Conservation (phyloP, 1,140 invertebrate species). For the Aphaenogaster floridana region DNA sequence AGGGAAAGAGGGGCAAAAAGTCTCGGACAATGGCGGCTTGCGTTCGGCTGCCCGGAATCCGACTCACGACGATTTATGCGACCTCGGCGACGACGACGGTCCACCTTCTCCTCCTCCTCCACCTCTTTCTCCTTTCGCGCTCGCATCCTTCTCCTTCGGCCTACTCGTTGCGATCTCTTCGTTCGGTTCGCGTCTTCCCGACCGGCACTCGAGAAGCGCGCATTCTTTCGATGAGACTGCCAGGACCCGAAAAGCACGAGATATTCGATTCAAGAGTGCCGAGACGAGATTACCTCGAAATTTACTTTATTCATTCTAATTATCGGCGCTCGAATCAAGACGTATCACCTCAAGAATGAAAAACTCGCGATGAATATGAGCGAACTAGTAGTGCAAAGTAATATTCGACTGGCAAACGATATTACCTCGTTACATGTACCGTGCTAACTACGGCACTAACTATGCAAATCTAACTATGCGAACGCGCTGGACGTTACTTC, state of each 20-base stretch:
- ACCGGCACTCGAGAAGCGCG: conserved; percentile 52
- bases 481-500: background rate
- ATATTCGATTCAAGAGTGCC: conserved; percentile 26
- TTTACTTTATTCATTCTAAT: conserved; percentile 10
- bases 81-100: conserved; percentile 76
- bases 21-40: conserved; percentile 82
- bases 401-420: background rate
- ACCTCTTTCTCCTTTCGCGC: conserved; percentile 47
- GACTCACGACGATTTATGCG: conserved; percentile 84
- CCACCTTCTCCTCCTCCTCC: conserved; percentile 62
- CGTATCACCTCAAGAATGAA: background rate
- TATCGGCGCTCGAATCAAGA: conserved; percentile 3
- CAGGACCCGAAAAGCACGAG: conserved; percentile 65
- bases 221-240: conserved; percentile 69
- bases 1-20: conserved; percentile 75
- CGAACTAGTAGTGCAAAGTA: background rate
- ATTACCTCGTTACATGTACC: background rate
- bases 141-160: conserved; percentile 59
- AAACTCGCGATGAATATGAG: background rate
- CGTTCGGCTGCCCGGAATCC: conserved; percentile 83
- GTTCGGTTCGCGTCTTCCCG: conserved; percentile 25
- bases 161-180: conserved; percentile 32
- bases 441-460: background rate
- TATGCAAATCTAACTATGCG: background rate
- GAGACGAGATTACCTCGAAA: conserved; percentile 17